phyloP scores from a whole-genome alignment of 2,888 invertebrate species.

The Clitarchus hookeri region DNA sequence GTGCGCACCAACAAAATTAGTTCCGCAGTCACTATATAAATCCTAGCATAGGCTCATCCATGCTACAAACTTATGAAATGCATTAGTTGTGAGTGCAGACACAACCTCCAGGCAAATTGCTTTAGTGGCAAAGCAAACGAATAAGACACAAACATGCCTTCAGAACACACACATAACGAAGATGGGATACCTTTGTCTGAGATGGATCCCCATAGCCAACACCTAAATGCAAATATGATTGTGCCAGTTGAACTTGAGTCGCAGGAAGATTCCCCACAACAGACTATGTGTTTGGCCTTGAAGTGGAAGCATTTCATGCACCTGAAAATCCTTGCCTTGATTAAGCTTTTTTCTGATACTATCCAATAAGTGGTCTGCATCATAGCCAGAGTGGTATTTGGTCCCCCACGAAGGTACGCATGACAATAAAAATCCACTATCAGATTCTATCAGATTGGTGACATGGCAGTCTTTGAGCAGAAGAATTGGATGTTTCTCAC shows the following conservation, averaged over 20 bases:
- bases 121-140: conserved; percentile 48
- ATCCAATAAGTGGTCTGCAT: background rate
- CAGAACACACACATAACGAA: background rate
- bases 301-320: conserved; percentile 12
- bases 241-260: background rate
- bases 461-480: background rate
- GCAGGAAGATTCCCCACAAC: conserved; percentile 11
- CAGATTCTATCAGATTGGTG: background rate
- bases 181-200: background rate
- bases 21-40: conserved; percentile 49
- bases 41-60: conserved; percentile 45
- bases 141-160: conserved; percentile 36
- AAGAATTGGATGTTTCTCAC: conserved; percentile 1
- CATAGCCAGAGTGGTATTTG: background rate
- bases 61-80: conserved; percentile 48
- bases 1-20: conserved; percentile 49
- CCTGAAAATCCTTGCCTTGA: background rate
- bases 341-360: background rate
- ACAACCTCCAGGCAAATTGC: conserved; percentile 50
- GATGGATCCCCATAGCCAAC: conserved; percentile 21
- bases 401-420: background rate
- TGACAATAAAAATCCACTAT: background rate
- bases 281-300: background rate
- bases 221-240: background rate
- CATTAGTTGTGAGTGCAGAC: conserved; percentile 46